Evolutionary conservation across 2,888 invertebrate species (phyloP).

Genomic region (Leptinotarsa tumamoca): DNA sequence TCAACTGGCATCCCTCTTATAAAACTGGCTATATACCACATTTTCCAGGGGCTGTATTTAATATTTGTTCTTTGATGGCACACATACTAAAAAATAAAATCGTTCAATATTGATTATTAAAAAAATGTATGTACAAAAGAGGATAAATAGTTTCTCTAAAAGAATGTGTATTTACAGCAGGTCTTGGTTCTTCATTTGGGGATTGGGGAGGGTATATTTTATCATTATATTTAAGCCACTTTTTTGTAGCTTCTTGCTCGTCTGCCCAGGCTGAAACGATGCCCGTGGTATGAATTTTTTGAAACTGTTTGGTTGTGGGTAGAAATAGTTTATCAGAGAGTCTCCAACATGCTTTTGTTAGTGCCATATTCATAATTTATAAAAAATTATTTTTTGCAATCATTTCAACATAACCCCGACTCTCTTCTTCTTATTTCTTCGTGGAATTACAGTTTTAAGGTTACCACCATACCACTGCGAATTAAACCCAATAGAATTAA

Average conservation of each 20-base stretch:
- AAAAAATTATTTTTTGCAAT: not conserved
- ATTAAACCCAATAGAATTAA: too few relatives aligned
- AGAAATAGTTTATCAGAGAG: conserved; percentile 26
- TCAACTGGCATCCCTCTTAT: conserved; percentile 93
- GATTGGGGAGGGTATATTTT: conserved; percentile 84
- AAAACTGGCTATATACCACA: conserved; percentile 92
- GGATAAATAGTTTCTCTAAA: too few relatives aligned
- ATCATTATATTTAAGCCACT: conserved; percentile 78
- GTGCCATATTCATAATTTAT: conserved; percentile 26
- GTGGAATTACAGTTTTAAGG: too few relatives aligned
- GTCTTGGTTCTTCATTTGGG: conserved; percentile 79
- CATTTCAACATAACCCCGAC: conserved; percentile 13
- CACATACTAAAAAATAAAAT: conserved; percentile 77
- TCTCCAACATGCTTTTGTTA: conserved; percentile 21
- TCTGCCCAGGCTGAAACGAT: conserved; percentile 32
- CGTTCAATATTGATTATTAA: too few relatives aligned
- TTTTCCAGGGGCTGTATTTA: conserved; percentile 90
- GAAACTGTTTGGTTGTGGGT: conserved; percentile 29
- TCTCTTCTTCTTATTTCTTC: conserved; percentile 4
- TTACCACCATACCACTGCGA: too few relatives aligned
- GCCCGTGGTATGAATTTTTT: conserved; percentile 34
- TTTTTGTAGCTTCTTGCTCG: conserved; percentile 62
- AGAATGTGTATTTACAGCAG: conserved; percentile 76
- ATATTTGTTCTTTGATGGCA: conserved; percentile 87
- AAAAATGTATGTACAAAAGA: too few relatives aligned